Evolutionary conservation across 2,888 invertebrate species (phyloP), one percentile per base, ranked within the genome.

Genomic region (Lycaena phlaeas): DNA sequence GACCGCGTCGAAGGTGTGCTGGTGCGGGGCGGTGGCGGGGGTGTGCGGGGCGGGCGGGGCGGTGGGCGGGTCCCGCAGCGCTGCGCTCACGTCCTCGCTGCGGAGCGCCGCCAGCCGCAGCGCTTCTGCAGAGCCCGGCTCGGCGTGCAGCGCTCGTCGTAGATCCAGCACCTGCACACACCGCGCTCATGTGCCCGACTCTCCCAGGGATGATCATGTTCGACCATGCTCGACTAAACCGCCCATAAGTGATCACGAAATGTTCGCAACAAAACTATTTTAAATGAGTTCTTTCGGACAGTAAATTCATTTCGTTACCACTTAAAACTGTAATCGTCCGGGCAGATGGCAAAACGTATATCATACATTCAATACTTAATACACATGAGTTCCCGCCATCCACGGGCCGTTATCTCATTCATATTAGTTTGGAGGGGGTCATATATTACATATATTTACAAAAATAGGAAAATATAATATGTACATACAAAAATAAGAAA

Each of bases 61-160:
- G 59, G 66, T 45, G 60, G 71, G 58, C 58, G 51, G 52, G 56
- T 57, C 52, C 58, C 31, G 64, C 62, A 59, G 60, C 75, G 70
- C 82, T 74, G 67, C 85, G 78, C 75, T 87, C 87, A 79, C 85
- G 84, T 75, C 85, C 61, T 74, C 85, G 56, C 70, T 76, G 64
- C 84, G 74, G 73, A 79, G 74, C 59, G 72, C 68, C 55, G 75
- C 87, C 86, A 75, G 82, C 71, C 72, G 87, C 76, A 73, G 81
- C 74, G 75, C 84, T 71, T 84, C 84, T 61, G 84, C 82, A 53
- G 85, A 82, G 49, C 85, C 85, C 39, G 88, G 89, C 77, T 89
- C 90, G 56, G 92, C 92, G 84, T 92, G 92, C 78, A 92, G 89
- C 68, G 91, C 91, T 76, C 91, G 88, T 84, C 91, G 89, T 74